Evolutionary conservation across 2,113 vertebrate genomes (phyloP), one percentile per base, ranked within the genome.

Genomic region (Cynopterus brachyotis): DNA sequence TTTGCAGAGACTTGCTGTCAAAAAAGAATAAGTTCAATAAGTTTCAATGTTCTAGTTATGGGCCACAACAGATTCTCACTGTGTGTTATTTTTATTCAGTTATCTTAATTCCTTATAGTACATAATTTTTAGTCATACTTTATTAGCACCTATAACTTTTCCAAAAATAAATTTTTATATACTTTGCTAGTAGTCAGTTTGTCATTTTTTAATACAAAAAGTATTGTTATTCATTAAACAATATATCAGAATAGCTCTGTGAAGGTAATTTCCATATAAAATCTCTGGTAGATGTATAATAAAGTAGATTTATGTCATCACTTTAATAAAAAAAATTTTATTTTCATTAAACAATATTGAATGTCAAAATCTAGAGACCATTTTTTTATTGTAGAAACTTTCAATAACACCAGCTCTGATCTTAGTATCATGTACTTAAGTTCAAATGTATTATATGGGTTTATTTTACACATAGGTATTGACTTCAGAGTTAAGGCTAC

Each of bases 241-340:
- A 87, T 96, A 95, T 70, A 75, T 89, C 32, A 93, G 35, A 88
- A 69, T 66, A 93, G 45, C 37, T 95, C 47, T 73, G 9, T 95
- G 75, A 95, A 67, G 85, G 70, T 94, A 95, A 96, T 96, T 93
- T 86, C 22, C 82, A 80, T 55, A 89, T 89, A 93, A 93, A 96
- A 64, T 91, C 72, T 86, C 72, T 47, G 53, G 42, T 76, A 64
- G 9, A 67, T 92, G 20, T 70, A 8, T 80, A 94, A 90, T 95
- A 95, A 81, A 93, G 91, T 82, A 89, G 88, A 93, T 82, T 96
- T 92, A 91, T 86, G 57, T 5, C 64, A 91, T 79, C 28, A 73
- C 45, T 81, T 89, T 75, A 73, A 85, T 85, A 22, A 69, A 97
- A 73, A 75, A 89, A 32, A 32, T 32, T 2, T 13, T 50, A 45